These are phyloP conservation scores for Hyposoter dolosus DNA, from an alignment of 2,888 invertebrate species.

Conservation along the genomic window DNA sequence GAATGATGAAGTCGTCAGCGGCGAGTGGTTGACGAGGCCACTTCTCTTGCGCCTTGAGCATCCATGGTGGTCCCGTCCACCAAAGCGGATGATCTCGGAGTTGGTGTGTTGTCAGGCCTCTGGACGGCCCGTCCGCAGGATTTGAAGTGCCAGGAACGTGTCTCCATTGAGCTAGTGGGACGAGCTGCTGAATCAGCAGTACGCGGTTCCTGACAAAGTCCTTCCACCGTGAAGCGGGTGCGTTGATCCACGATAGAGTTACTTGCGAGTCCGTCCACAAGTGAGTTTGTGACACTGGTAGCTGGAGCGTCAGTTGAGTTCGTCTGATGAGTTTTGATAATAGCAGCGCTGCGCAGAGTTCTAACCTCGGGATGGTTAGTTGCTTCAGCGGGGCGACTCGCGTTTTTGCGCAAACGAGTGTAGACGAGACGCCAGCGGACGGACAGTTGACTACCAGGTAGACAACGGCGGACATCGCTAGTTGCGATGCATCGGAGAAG, in stretches of 20 bases:
- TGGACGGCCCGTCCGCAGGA: background rate
- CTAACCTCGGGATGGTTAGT: slow-evolving; percentile 18
- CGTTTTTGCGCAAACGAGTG: slow-evolving; percentile 53
- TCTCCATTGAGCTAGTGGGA: background rate
- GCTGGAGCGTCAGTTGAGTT: background rate
- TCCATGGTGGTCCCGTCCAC: slow-evolving; percentile 32
- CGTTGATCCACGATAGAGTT: slow-evolving; percentile 58
- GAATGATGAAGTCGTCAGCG: background rate
- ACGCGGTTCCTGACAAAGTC: slow-evolving; percentile 74
- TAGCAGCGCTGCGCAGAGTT: slow-evolving; percentile 19
- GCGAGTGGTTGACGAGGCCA: background rate
- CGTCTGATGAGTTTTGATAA: background rate
- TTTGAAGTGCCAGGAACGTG: slow-evolving; percentile 12
- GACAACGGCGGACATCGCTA: slow-evolving; percentile 62
- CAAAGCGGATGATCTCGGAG: background rate
- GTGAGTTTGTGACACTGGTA: slow-evolving; percentile 24
- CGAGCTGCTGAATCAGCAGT: background rate
- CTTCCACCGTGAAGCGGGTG: slow-evolving; percentile 66
- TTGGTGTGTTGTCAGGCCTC: background rate
- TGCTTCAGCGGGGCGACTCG: slow-evolving; percentile 45
- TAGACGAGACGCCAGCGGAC: slow-evolving; percentile 1
- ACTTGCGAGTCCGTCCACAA: slow-evolving; percentile 67
- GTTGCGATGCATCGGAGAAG: slow-evolving; percentile 68
- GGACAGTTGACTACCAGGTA: slow-evolving; percentile 46
- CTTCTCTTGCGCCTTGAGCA: background rate